Evolutionary conservation across 2,888 invertebrate genomes (phyloP), one percentile per base, ranked within the genome.

Genomic region (Orthosia incerta): DNA sequence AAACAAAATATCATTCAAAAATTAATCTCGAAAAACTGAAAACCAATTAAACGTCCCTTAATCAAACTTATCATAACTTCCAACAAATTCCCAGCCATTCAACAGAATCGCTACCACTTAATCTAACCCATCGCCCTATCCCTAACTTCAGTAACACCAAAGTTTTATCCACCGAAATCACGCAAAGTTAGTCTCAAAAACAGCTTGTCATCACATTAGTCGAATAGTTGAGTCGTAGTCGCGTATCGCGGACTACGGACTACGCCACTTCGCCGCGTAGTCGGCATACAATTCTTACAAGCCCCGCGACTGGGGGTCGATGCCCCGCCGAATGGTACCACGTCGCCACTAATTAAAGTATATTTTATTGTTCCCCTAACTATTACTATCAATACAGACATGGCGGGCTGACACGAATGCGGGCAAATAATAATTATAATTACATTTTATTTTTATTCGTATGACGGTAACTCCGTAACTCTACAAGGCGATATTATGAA

Each of bases 361-460:
- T 95, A 95, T 95, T 95, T 95, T 95, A 96, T 95, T 95, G 95
- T 95, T 93, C 93, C 94, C 94, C 93, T 90, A 93, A 91, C 93
- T 93, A 92, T 92, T 91, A 91, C 91, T 92, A 92, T 92, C 92
- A 93, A 92, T 94, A 92, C 90, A 89, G 89, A 90, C 93, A 91
- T 90, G 91, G 92, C 91, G 90, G 88, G 90, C 90, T 86, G 75
- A 88, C 94, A 95, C 93, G 94, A 94, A 95, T 95, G 95, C 95
- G 95, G 94, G 95, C 93, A 94, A 95, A 95, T 95, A 95, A 95
- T 95, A 93, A 95, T 95, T 95, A 93, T 95, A 94, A 95, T 94
- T 93, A 94, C 93, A 93, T 93, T 93, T 94, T 94, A 94, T 94
- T 94, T 93, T 94, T 94, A 94, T 94, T 91, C 83, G 56, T 76